Conservation (phyloP, 2,113 vertebrate species). For the Lepisosteus osseus region DNA sequence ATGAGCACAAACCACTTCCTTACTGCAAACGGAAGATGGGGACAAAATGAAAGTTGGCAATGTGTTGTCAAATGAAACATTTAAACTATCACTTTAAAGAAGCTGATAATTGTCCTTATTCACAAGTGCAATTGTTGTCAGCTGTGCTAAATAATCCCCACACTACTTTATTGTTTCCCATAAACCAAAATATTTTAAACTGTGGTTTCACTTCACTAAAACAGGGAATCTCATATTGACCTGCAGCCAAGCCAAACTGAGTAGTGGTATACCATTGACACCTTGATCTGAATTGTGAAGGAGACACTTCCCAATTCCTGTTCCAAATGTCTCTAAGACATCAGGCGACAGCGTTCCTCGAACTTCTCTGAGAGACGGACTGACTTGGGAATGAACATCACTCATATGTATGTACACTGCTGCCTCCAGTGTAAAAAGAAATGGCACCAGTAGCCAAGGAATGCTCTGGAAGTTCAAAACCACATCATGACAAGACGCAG, state of each 20-base stretch:
- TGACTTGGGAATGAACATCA: background rate
- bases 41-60: constrained; percentile 5
- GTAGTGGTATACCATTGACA: background rate
- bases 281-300: constrained; percentile 4
- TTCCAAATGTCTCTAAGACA: too few species aligned
- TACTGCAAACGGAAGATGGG: constrained; percentile 14
- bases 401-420: background rate
- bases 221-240: background rate
- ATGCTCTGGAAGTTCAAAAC: constrained; percentile 24
- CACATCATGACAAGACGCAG: constrained; percentile 22
- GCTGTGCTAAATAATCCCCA: constrained; percentile 57
- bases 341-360: constrained; percentile 10
- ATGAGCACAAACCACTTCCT: background rate
- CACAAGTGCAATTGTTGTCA: constrained; percentile 60
- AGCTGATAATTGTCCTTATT: constrained; percentile 46
- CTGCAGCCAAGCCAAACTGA: background rate
- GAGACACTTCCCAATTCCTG: background rate
- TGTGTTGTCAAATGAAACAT: background rate
- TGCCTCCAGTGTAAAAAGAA: constrained; percentile 9
- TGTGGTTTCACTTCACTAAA: constrained; percentile 5
- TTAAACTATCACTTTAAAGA: constrained; percentile 8
- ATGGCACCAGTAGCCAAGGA: constrained; percentile 7
- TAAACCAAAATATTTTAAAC: constrained; percentile 6
- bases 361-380: background rate
- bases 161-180: background rate